phyloP scores from a whole-genome alignment of 2,888 invertebrate species.

The Halocaridina rubra region DNA sequence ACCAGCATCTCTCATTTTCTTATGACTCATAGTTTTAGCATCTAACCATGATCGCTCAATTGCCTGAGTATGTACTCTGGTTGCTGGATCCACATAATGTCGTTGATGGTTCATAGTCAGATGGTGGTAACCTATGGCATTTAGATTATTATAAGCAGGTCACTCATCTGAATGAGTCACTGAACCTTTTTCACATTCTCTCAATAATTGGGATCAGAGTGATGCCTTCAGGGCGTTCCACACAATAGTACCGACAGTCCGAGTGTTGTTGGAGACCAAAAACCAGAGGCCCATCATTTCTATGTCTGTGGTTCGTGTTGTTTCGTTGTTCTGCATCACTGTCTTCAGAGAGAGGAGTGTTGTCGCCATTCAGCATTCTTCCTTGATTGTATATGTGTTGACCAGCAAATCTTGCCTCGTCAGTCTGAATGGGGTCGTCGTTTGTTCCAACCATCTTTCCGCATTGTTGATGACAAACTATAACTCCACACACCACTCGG shows the following conservation, averaged over 20 bases:
- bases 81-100: not conserved
- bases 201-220: not conserved
- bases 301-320: not conserved
- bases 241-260: not conserved
- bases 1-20: not conserved
- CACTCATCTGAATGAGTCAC: not conserved
- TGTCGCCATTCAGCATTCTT: not conserved
- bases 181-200: not conserved
- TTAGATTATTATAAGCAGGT: not conserved
- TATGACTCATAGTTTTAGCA: not conserved
- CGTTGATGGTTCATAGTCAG: not conserved
- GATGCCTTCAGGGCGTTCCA: too few species aligned
- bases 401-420: constrained; percentile 12
- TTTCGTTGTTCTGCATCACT: not conserved
- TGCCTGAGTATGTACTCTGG: too few species aligned
- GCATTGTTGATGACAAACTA: not conserved
- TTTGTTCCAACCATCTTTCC: constrained; percentile 3
- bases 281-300: not conserved
- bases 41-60: not conserved
- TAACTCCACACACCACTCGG: not conserved
- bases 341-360: constrained; percentile 7
- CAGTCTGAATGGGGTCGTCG: constrained; percentile 15
- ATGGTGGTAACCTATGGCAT: not conserved
- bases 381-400: not conserved
- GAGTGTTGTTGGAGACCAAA: not conserved